Evolutionary conservation across 2,113 vertebrate genomes (phyloP).

Genomic region (Rutilus rutilus): DNA sequence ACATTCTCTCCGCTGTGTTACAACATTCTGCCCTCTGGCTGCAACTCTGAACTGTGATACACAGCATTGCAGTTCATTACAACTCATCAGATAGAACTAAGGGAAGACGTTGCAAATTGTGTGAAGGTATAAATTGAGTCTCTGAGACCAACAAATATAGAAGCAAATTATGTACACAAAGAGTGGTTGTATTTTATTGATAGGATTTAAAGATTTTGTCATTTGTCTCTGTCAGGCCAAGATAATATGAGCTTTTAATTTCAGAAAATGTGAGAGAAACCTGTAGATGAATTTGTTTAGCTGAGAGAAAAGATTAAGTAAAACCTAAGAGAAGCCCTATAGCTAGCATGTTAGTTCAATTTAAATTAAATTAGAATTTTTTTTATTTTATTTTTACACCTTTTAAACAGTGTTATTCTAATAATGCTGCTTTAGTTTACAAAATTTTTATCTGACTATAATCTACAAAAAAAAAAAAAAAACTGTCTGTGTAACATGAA

Average conservation of each 20-base stretch:
- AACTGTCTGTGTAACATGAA: not conserved
- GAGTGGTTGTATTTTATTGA: not conserved
- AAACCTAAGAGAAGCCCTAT: not conserved
- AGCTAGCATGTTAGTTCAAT: not conserved
- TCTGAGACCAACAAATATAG: not conserved
- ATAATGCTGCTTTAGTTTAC: not conserved
- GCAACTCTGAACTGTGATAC: not conserved
- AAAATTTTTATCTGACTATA: not conserved
- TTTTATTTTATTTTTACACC: not conserved
- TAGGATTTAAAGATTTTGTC: not conserved
- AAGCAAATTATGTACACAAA: not conserved
- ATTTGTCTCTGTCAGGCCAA: not conserved
- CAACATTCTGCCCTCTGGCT: not conserved
- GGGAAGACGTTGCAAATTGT: not conserved
- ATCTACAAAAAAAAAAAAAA: not conserved
- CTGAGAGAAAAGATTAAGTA: not conserved
- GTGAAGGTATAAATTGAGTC: not conserved
- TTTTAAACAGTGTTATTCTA: not conserved
- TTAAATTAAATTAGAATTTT: not conserved
- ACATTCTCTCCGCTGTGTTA: not conserved
- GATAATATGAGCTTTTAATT: not conserved
- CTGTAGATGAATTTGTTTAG: not conserved
- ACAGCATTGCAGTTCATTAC: not conserved
- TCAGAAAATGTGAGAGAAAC: not conserved
- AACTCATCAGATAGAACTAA: not conserved